phyloP scores from a whole-genome alignment of 2,797 vertebrate genomes.

The Paratrypauchen microcephalus region DNA sequence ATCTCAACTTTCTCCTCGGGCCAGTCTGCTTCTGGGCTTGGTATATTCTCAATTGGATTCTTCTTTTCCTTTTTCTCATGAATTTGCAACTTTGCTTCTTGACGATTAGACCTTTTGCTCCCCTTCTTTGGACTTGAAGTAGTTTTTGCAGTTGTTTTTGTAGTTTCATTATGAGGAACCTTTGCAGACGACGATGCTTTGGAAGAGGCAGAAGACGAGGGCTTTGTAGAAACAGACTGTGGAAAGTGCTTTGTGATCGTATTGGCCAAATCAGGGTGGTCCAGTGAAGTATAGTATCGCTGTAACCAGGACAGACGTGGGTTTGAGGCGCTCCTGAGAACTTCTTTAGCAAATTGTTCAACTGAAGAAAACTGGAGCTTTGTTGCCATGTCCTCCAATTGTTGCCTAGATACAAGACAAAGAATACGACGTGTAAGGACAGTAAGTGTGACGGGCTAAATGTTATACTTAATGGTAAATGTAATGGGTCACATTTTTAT shows the following conservation, averaged over 20 bases:
- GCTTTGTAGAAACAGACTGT: conserved; percentile 40
- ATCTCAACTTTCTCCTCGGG: conserved; percentile 45
- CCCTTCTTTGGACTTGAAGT: conserved; percentile 21
- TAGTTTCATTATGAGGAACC: not conserved
- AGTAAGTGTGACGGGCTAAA: not conserved
- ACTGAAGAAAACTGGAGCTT: conserved; percentile 77
- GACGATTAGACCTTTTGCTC: conserved; percentile 36
- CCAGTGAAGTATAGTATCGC: conserved; percentile 80
- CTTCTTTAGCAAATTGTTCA: conserved; percentile 77
- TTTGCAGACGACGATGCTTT: conserved; percentile 25
- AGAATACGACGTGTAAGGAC: not conserved
- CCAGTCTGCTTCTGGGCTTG: conserved; percentile 47
- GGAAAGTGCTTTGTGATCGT: conserved; percentile 69
- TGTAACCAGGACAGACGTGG: conserved; percentile 80
- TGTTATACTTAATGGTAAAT: too few relatives aligned
- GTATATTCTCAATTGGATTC: conserved; percentile 38
- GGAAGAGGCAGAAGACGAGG: conserved; percentile 20
- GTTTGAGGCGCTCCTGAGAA: conserved; percentile 78
- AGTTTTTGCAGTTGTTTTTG: conserved; percentile 23
- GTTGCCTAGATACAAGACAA: conserved; percentile 74
- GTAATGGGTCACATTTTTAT: too few relatives aligned
- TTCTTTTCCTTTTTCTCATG: conserved; percentile 47
- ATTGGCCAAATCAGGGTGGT: conserved; percentile 73
- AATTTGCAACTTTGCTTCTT: conserved; percentile 22
- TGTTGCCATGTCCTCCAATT: conserved; percentile 87